Conservation (phyloP, 1,140 invertebrate species). For the Pseudomyrmex dendroicus region DNA sequence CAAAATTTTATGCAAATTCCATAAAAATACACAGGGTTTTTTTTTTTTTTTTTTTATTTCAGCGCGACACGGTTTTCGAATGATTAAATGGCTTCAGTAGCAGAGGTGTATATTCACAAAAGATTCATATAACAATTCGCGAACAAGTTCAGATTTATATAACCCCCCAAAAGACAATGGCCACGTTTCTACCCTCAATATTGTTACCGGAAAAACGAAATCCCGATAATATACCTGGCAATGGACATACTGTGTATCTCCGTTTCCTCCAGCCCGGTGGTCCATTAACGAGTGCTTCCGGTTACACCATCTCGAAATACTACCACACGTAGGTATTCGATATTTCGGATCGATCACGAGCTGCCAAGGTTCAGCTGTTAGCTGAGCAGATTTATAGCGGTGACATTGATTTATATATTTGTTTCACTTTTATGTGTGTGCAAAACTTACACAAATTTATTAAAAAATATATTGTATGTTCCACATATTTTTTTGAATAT, state of each 20-base stretch:
- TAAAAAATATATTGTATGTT: no score
- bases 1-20: no score
- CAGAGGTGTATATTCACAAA: not conserved
- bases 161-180: slow-evolving; percentile 21
- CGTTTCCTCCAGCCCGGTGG: slow-evolving; percentile 24
- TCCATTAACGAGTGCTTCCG: slow-evolving; percentile 52
- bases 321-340: not conserved
- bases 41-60: not conserved
- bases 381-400: not conserved
- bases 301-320: slow-evolving; percentile 8
- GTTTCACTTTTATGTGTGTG: no score
- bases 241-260: slow-evolving; percentile 37
- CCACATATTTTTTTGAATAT: no score
- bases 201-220: slow-evolving; percentile 54
- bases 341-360: not conserved
- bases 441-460: no score
- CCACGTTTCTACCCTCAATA: slow-evolving; percentile 44
- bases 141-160: slow-evolving; percentile 37
- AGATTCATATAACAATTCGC: slow-evolving; percentile 38
- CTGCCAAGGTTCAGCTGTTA: not conserved
- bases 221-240: slow-evolving; percentile 46
- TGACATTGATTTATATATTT: no score
- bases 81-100: not conserved
- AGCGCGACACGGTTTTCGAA: not conserved
- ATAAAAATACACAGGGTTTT: no score